Evolutionary conservation across 2,888 invertebrate genomes (phyloP).

Genomic region (Pyrgus malvae): DNA sequence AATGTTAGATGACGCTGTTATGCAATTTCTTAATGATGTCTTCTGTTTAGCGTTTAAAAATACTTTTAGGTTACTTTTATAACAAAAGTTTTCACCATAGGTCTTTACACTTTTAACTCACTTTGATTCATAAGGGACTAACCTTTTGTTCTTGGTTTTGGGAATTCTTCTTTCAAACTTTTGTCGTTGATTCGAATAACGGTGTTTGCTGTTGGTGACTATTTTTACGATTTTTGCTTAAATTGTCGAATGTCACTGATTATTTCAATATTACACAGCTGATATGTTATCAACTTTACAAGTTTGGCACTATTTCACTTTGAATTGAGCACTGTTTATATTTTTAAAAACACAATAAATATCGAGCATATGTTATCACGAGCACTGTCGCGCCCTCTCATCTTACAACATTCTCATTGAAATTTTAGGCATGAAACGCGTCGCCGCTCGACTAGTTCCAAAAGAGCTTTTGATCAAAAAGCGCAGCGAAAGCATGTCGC

Average conservation of each 20-base stretch:
- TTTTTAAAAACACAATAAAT: background rate
- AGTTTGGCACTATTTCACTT: background rate
- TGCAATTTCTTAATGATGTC: background rate
- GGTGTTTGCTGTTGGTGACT: background rate
- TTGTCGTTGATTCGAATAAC: background rate
- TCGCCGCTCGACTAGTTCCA: too few species aligned
- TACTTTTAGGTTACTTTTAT: background rate
- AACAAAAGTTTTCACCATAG: too few species aligned
- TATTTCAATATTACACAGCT: background rate
- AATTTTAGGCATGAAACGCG: too few species aligned
- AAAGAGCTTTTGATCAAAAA: too few species aligned
- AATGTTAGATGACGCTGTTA: background rate
- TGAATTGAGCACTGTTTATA: background rate
- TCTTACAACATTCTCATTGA: too few species aligned
- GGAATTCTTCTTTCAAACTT: background rate
- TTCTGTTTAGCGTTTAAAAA: background rate
- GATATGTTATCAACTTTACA: background rate
- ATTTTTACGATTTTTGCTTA: background rate
- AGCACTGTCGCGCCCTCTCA: too few species aligned
- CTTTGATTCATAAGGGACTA: background rate
- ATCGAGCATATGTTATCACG: background rate
- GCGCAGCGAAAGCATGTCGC: too few species aligned
- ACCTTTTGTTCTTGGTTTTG: background rate
- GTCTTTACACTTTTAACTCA: too few species aligned
- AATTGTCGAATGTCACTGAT: background rate